These are phyloP conservation scores for Calliphora vomitoria DNA, from an alignment of 2,888 invertebrate genomes.

Conservation along the genomic window DNA sequence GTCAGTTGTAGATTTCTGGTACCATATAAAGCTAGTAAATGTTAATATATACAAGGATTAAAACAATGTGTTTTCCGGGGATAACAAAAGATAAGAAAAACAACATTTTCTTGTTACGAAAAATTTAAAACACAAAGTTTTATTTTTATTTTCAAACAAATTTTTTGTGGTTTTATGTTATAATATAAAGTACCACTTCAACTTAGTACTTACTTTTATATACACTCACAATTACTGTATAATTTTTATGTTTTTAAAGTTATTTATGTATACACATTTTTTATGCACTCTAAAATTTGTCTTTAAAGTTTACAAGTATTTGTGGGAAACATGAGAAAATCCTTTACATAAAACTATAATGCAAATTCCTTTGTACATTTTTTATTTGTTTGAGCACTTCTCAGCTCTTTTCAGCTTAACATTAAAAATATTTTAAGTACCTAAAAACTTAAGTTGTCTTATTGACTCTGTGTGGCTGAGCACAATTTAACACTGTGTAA, in stretches of 20 bases:
- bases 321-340: background rate
- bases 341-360: background rate
- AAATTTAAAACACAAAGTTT: background rate
- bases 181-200: background rate
- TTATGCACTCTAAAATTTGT: no score
- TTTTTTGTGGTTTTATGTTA: background rate
- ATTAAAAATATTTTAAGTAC: background rate
- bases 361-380: constrained; percentile 4
- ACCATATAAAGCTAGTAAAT: background rate
- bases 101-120: background rate
- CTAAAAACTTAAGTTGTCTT: constrained; percentile 15
- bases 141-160: background rate
- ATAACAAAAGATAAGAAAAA: background rate
- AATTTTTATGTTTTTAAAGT: no score
- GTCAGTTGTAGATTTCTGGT: background rate
- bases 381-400: background rate
- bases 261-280: no score
- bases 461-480: background rate
- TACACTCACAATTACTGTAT: no score
- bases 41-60: background rate
- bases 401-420: background rate
- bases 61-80: background rate
- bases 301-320: background rate
- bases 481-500: constrained; percentile 30
- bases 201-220: background rate